Conservation (phyloP, 2,888 invertebrate genomes). For the Allolobophora icterica region DNA sequence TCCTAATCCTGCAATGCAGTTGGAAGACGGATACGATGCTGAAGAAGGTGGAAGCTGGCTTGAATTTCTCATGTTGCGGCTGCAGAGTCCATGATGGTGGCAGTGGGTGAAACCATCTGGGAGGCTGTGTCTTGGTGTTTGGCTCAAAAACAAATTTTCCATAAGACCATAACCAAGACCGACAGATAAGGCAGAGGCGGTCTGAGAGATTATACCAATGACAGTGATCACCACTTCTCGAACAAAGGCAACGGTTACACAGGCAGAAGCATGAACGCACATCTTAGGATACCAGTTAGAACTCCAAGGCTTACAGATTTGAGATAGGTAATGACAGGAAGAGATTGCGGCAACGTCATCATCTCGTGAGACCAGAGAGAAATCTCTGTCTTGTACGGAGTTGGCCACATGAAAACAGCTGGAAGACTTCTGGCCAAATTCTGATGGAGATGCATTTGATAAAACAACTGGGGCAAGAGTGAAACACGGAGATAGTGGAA, state of each 20-base stretch:
- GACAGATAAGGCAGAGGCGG: neutral
- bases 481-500: neutral
- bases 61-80: neutral
- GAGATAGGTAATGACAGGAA: neutral
- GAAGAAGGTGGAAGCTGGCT: neutral
- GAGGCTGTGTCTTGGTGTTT: neutral
- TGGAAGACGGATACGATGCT: neutral
- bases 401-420: neutral
- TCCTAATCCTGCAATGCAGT: slow-evolving; percentile 2
- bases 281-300: neutral
- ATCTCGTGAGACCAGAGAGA: neutral
- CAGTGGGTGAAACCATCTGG: neutral
- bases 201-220: neutral
- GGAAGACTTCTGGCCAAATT: neutral
- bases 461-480: neutral
- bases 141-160: slow-evolving; percentile 17
- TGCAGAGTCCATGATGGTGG: neutral
- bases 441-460: neutral
- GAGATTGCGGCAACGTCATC: neutral
- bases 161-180: neutral
- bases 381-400: neutral
- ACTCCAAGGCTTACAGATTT: slow-evolving; percentile 22
- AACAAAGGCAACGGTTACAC: slow-evolving; percentile 19
- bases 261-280: slow-evolving; percentile 23
- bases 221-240: neutral